Conservation (phyloP, 2,113 vertebrate species). For the Scophthalmus maximus region DNA sequence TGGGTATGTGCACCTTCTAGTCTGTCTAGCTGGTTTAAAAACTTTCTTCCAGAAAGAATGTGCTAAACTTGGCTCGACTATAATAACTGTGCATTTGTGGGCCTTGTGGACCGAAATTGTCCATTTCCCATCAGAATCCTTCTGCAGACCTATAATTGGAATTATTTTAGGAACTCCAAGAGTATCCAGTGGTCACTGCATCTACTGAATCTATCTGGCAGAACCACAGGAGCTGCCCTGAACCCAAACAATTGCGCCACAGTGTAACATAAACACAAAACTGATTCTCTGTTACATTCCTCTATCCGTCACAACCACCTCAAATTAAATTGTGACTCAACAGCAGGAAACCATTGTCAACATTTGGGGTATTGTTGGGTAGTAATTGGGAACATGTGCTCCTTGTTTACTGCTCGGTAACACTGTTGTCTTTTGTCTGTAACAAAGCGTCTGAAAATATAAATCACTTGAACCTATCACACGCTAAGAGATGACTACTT, state of each 20-base stretch:
- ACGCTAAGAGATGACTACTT: conserved; percentile 26
- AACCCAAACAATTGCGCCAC: conserved; percentile 73
- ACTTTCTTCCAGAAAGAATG: conserved; percentile 67
- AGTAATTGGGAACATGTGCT: conserved; percentile 51
- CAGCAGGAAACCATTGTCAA: conserved; percentile 62
- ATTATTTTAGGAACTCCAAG: conserved; percentile 79
- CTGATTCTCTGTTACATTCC: conserved; percentile 64
- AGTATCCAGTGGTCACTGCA: conserved; percentile 77
- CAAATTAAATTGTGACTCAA: conserved; percentile 58
- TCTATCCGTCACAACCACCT: conserved; percentile 40
- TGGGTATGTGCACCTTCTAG: conserved; percentile 20
- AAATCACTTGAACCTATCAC: conserved; percentile 29
- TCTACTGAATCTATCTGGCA: conserved; percentile 69
- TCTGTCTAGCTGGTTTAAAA: conserved; percentile 53
- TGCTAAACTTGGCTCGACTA: conserved; percentile 73
- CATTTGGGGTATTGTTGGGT: conserved; percentile 51
- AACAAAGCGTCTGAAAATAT: conserved; percentile 36
- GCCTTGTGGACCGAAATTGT: conserved; percentile 68
- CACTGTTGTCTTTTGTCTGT: conserved; percentile 46
- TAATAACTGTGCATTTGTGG: conserved; percentile 74
- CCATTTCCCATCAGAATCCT: conserved; percentile 75
- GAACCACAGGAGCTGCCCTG: conserved; percentile 68
- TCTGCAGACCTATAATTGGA: conserved; percentile 80
- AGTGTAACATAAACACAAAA: conserved; percentile 69
- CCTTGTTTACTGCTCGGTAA: conserved; percentile 36